Percentiles rank a stretch among this genome's conserved stretches.
These are phyloP conservation scores for Phalacrocorax aristotelis DNA, from an alignment of 2,113 vertebrate genomes.

Conservation along the genomic window DNA sequence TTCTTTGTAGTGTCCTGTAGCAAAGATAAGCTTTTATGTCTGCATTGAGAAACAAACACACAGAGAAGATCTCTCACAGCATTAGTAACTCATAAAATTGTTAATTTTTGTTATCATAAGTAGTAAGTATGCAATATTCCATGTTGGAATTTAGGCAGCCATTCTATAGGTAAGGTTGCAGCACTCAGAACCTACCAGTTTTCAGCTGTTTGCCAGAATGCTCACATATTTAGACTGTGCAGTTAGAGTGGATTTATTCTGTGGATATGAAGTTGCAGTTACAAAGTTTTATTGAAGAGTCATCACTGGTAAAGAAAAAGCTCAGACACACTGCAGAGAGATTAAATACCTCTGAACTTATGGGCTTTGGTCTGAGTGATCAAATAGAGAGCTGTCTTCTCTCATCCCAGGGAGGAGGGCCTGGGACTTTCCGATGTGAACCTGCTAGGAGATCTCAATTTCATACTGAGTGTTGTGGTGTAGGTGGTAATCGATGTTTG, in stretches of 20 bases:
- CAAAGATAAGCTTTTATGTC: neutral
- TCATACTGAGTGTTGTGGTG: neutral
- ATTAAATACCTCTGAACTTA: neutral
- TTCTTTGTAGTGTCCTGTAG: neutral
- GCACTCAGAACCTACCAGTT: constrained; percentile 22
- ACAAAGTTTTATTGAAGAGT: constrained; percentile 20
- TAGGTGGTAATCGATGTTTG: neutral
- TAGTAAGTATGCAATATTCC: neutral
- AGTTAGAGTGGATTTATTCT: constrained; percentile 46
- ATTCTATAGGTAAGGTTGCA: neutral
- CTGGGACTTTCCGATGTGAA: neutral
- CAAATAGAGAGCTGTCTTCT: neutral
- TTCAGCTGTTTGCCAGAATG: constrained; percentile 29
- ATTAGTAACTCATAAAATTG: neutral
- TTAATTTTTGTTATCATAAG: neutral
- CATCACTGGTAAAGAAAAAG: neutral
- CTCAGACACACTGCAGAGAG: neutral
- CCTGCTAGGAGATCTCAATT: neutral
- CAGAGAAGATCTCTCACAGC: neutral
- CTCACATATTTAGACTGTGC: neutral
- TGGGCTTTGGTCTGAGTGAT: neutral
- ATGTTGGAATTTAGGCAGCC: neutral
- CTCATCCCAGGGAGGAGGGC: neutral
- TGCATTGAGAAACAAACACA: neutral
- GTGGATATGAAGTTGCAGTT: constrained; percentile 31